These are phyloP conservation scores for Vanessa cardui DNA, from an alignment of 2,888 invertebrate genomes.

Conservation along the genomic window DNA sequence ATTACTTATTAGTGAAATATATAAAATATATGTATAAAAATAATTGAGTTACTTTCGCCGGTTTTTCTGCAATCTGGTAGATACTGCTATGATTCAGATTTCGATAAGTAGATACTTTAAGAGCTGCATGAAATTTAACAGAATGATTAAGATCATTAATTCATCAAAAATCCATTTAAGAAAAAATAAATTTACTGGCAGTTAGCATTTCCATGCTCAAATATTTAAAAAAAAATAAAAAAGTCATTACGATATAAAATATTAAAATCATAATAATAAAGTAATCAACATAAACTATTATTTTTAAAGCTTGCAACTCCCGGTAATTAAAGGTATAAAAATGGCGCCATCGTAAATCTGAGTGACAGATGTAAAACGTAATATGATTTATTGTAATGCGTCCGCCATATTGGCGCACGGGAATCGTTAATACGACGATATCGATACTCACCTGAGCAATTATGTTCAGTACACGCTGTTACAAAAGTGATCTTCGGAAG, in stretches of 20 bases:
- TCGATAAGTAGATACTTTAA: too few relatives aligned
- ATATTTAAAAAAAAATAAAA: not conserved
- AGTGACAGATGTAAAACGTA: conserved; percentile 35
- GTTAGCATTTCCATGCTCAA: not conserved
- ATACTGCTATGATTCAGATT: too few relatives aligned
- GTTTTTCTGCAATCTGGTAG: too few relatives aligned
- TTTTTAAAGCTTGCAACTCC: conserved; percentile 8
- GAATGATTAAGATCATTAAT: too few relatives aligned
- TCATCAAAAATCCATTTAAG: too few relatives aligned
- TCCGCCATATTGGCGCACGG: conserved; percentile 23
- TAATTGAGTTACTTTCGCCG: too few relatives aligned
- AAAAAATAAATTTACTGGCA: not conserved
- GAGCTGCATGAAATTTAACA: too few relatives aligned
- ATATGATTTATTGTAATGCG: conserved; percentile 36
- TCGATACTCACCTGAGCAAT: conserved; percentile 25
- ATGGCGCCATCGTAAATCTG: conserved; percentile 25
- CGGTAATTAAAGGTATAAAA: conserved; percentile 23
- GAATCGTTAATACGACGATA: conserved; percentile 22
- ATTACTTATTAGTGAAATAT: too few relatives aligned
- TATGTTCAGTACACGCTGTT: conserved; percentile 21
- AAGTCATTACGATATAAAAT: not conserved
- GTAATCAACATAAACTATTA: not conserved
- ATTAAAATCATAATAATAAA: not conserved
- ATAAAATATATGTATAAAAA: too few relatives aligned
- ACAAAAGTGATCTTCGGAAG: conserved; percentile 18